A percentile compares a stretch with the other conserved stretches of the same genome.
Conservation (phyloP, 2,797 vertebrate genomes). For the Sebastes minor region DNA sequence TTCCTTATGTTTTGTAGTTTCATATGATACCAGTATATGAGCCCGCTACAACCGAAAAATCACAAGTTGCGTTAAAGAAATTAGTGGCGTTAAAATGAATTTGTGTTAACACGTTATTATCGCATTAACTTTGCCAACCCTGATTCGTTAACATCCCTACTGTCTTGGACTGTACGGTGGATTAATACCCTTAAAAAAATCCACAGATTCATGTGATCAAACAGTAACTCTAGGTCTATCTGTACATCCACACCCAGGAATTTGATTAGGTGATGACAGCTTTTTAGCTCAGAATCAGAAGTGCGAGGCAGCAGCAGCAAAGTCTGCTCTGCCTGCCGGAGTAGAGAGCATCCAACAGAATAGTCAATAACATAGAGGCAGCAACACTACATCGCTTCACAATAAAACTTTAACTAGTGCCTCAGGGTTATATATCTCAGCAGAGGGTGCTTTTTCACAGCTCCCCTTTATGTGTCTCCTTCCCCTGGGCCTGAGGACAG, state of each 20-base stretch:
- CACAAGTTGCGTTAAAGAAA: too few relatives aligned
- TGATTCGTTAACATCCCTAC: neutral
- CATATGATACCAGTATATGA: too few relatives aligned
- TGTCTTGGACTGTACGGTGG: neutral
- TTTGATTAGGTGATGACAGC: conserved; percentile 34
- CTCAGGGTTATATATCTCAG: conserved; percentile 49
- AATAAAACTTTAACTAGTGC: conserved; percentile 68
- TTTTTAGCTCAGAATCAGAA: conserved; percentile 33
- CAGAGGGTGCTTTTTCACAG: conserved; percentile 42
- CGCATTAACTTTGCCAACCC: too few relatives aligned
- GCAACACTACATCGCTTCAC: conserved; percentile 45
- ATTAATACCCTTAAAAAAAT: neutral
- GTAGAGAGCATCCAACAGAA: conserved; percentile 55
- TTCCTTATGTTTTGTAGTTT: too few relatives aligned
- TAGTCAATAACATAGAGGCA: conserved; percentile 59
- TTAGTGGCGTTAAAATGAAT: too few relatives aligned
- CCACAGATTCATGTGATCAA: neutral
- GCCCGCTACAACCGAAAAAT: too few relatives aligned
- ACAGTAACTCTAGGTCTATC: neutral
- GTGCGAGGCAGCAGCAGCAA: conserved; percentile 13
- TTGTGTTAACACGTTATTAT: too few relatives aligned
- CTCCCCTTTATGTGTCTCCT: conserved; percentile 47
- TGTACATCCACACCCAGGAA: neutral
- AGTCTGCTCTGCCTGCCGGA: conserved; percentile 33
- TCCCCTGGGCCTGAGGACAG: conserved; percentile 39